Base-by-base conservation (phyloP, 2,888 invertebrate genomes). In the Leucophenga montana region DNA sequence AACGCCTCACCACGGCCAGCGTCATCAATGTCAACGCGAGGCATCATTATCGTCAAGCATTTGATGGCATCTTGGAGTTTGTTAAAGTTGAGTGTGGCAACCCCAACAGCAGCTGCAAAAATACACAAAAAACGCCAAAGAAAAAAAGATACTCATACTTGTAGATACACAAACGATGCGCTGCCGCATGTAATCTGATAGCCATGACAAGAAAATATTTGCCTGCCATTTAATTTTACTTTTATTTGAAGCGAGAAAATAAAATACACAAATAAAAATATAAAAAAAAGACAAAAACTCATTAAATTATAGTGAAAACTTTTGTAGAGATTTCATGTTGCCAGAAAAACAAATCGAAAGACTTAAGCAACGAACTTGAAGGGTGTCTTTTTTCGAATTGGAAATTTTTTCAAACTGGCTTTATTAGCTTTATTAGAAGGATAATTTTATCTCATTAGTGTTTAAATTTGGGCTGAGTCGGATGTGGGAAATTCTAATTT, bases 191-290 rank as follows among this genome's bases (percentile, higher is more conserved):
- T 82, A 82, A 82, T 82, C 83, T 83, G 81, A 82, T 82, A 82
- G 81, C 82, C 83, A 82, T 82, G 81, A 82, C 81, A 83, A 82
- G 83, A 82, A 64, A 82, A 82, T 82, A 82, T 83, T 82, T 83
- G 83, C 83, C 80, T 82, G 81, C 83, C 81, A 82, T 82, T 82
- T 82, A 82, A 82, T 82, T 82, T 64, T 83, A 82, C 83, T 82
- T 83, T 83, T 83, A 82, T 82, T 81, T 83, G 82, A 11, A 18
- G 50, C 50, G 16, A 50, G 3, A 33, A 33, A 33, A 33, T 33
- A 8, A 33, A 33, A n/a, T n/a, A n/a, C n/a, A n/a, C n/a, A n/a
- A 39, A 39, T 8, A 39, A 39, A 39, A 39, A 39, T 11, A 50
- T 50, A 50, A 18, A n/a, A n/a, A 50, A 50, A 16, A 18, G n/a